Evolutionary conservation across 2,888 invertebrate species (phyloP).

Genomic region (Scrobipalpa costella): DNA sequence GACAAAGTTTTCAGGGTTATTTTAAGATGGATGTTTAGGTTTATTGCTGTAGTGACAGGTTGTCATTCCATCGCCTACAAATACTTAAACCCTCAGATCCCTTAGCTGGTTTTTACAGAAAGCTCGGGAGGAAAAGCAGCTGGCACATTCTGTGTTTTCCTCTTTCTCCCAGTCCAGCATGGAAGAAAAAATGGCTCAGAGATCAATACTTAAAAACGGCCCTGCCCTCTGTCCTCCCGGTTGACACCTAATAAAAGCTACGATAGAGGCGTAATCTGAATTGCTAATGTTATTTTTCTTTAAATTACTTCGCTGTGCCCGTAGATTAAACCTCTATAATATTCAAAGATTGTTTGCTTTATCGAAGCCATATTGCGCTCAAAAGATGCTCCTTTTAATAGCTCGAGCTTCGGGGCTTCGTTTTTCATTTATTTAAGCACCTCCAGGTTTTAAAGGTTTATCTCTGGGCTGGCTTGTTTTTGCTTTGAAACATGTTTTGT

Average conservation of each 20-base stretch:
- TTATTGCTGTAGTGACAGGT: too few species aligned
- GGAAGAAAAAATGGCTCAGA: too few species aligned
- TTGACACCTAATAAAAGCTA: conserved; percentile 75
- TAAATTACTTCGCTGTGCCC: conserved; percentile 69
- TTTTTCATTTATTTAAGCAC: not conserved
- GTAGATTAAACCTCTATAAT: conserved; percentile 70
- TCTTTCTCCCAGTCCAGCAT: too few species aligned
- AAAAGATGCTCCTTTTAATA: conserved; percentile 40
- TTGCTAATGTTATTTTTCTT: conserved; percentile 80
- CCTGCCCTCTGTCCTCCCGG: conserved; percentile 53
- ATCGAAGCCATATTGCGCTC: conserved; percentile 54
- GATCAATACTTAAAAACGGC: conserved; percentile 13
- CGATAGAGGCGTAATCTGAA: conserved; percentile 71
- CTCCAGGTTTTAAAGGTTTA: not conserved
- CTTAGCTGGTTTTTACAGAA: too few species aligned
- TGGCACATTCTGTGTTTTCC: too few species aligned
- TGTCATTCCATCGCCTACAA: too few species aligned
- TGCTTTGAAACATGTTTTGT: not conserved
- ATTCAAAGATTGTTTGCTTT: conserved; percentile 67
- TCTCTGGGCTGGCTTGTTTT: not conserved
- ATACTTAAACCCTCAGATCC: too few species aligned
- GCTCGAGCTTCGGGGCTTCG: not conserved
- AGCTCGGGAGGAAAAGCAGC: too few species aligned
- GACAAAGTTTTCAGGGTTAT: too few species aligned
- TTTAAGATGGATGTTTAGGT: too few species aligned